These are phyloP conservation scores for Perca fluviatilis DNA, from an alignment of 2,113 vertebrate species.

Conservation along the genomic window DNA sequence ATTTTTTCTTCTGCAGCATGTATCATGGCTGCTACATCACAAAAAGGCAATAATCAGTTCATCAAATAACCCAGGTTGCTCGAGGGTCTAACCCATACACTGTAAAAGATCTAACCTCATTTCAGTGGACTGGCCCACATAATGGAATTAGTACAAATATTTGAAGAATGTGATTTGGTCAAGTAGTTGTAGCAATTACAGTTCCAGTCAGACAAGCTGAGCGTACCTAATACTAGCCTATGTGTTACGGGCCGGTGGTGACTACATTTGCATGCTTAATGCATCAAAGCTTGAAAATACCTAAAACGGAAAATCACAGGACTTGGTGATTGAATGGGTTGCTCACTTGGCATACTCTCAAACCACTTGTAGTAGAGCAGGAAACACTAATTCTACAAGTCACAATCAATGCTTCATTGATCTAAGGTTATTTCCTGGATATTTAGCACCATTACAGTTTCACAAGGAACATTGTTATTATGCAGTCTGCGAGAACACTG, in stretches of 20 bases:
- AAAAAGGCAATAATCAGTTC: conserved; percentile 15
- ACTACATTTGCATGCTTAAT: conserved; percentile 51
- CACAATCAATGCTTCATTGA: conserved; percentile 52
- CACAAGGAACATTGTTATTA: conserved; percentile 3
- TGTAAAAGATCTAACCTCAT: conserved; percentile 40
- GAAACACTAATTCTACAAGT: conserved; percentile 56
- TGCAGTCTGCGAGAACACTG: neutral
- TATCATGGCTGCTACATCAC: neutral
- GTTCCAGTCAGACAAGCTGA: conserved; percentile 54
- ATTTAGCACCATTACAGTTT: conserved; percentile 27
- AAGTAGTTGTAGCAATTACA: conserved; percentile 73
- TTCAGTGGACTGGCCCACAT: conserved; percentile 66
- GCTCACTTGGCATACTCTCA: conserved; percentile 43
- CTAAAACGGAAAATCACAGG: conserved; percentile 48
- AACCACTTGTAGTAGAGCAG: conserved; percentile 28
- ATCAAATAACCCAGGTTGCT: conserved; percentile 31
- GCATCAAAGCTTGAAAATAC: conserved; percentile 58
- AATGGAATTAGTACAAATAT: conserved; percentile 77
- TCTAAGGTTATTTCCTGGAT: conserved; percentile 47
- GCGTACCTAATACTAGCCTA: conserved; percentile 35
- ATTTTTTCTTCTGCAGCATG: neutral
- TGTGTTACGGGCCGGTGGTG: conserved; percentile 33
- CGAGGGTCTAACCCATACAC: conserved; percentile 27
- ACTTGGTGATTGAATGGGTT: conserved; percentile 28
- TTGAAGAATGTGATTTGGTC: conserved; percentile 76